phyloP scores from a whole-genome alignment of 2,113 vertebrate species.

The Xenopus laevis region DNA sequence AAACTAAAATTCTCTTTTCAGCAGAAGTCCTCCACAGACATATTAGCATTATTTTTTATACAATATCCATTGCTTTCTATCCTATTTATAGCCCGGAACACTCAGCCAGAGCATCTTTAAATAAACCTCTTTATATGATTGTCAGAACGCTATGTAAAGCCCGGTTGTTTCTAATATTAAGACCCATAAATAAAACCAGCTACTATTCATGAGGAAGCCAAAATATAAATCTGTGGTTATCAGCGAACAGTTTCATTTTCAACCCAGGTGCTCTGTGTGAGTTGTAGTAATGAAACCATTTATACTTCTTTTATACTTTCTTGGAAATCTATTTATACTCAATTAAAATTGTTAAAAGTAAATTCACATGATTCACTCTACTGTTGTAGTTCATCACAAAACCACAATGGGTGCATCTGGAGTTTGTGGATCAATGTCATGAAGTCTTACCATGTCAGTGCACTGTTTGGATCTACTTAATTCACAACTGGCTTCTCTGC shows the following conservation, averaged over 20 bases:
- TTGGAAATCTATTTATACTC: conserved; percentile 73
- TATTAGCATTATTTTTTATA: no score
- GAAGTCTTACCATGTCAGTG: conserved; percentile 14
- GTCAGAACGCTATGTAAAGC: conserved; percentile 30
- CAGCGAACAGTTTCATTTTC: conserved; percentile 53
- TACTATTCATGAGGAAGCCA: conserved; percentile 43
- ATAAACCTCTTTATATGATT: conserved; percentile 21
- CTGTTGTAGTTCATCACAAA: conserved; percentile 46
- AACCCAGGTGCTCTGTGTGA: conserved; percentile 43
- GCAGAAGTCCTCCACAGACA: no score
- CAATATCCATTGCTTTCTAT: no score
- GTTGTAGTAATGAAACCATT: conserved; percentile 61
- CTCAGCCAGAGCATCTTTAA: not conserved
- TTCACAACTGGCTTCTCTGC: not conserved
- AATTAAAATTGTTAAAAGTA: conserved; percentile 72
- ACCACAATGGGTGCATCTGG: conserved; percentile 43
- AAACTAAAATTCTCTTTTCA: no score
- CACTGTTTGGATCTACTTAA: conserved; percentile 35
- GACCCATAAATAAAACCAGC: conserved; percentile 43
- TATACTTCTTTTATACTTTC: no score
- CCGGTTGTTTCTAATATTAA: conserved; percentile 45
- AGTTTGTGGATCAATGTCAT: conserved; percentile 40
- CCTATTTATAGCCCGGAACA: no score
- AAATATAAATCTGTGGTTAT: conserved; percentile 52
- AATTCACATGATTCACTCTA: conserved; percentile 50